Conservation (phyloP, 2,797 vertebrate species). For the Sternotherus odoratus region DNA sequence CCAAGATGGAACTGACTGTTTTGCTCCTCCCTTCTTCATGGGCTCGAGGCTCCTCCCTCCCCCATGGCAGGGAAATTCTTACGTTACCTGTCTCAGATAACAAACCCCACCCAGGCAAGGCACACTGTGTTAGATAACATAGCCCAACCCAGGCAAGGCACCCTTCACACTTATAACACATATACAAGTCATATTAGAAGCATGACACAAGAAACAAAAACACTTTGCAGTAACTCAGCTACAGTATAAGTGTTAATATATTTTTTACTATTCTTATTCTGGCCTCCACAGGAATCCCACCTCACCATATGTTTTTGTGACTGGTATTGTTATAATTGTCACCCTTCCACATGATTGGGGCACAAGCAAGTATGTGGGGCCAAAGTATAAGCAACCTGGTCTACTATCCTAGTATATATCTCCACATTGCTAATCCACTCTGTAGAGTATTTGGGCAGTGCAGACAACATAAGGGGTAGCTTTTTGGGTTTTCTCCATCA, state of each 20-base stretch:
- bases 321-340: not conserved
- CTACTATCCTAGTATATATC: not conserved
- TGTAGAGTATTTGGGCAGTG: not conserved
- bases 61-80: too few species aligned
- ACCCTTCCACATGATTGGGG: not conserved
- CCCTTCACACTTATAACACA: too few species aligned
- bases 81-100: too few species aligned
- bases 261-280: not conserved
- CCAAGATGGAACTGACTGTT: too few species aligned
- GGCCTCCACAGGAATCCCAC: not conserved
- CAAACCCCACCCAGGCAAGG: too few species aligned
- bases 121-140: too few species aligned
- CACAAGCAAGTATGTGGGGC: not conserved
- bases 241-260: not conserved
- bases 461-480: not conserved
- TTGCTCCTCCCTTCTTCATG: too few species aligned
- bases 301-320: not conserved
- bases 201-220: constrained; percentile 16
- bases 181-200: constrained; percentile 2
- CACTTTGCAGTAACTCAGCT: not conserved
- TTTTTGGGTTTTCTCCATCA: not conserved
- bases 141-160: too few species aligned
- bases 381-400: not conserved
- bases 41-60: too few species aligned
- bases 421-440: not conserved